A percentile compares a stretch with the other conserved stretches of the same genome.
These are phyloP conservation scores for Drosophila testacea DNA, from an alignment of 2,888 invertebrate species.

Conservation along the genomic window DNA sequence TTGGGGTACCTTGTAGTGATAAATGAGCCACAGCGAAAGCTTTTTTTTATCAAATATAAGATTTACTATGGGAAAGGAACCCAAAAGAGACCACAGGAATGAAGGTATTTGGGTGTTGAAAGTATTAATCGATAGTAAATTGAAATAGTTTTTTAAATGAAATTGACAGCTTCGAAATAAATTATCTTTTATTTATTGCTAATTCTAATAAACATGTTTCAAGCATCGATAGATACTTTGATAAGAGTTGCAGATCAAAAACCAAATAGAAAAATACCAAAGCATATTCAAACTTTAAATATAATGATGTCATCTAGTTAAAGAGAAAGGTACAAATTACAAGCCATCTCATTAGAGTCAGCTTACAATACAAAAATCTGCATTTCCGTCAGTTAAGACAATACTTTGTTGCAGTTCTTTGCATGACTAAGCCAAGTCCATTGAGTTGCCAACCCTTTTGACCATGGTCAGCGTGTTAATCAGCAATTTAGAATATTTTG, in stretches of 20 bases:
- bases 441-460: constrained; percentile 24
- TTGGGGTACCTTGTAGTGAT: constrained; percentile 38
- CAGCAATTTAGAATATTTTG: constrained; percentile 81
- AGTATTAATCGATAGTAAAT: constrained; percentile 3
- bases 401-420: constrained; percentile 25
- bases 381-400: constrained; percentile 34
- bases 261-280: neutral
- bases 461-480: constrained; percentile 71
- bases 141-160: neutral
- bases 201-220: neutral
- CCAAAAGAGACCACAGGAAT: neutral
- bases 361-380: constrained; percentile 3
- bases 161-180: constrained; percentile 2
- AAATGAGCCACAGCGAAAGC: constrained; percentile 68
- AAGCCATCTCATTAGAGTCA: constrained; percentile 60
- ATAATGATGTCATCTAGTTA: constrained; percentile 13
- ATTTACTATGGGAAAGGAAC: constrained; percentile 29
- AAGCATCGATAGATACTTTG: too few species aligned
- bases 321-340: constrained; percentile 7
- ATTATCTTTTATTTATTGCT: neutral
- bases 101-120: constrained; percentile 8
- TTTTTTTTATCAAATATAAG: constrained; percentile 15
- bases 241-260: neutral
- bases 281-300: neutral
- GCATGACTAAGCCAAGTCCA: constrained; percentile 67